Base-by-base conservation (phyloP, 2,888 invertebrate species). In the Andricus curvator region DNA sequence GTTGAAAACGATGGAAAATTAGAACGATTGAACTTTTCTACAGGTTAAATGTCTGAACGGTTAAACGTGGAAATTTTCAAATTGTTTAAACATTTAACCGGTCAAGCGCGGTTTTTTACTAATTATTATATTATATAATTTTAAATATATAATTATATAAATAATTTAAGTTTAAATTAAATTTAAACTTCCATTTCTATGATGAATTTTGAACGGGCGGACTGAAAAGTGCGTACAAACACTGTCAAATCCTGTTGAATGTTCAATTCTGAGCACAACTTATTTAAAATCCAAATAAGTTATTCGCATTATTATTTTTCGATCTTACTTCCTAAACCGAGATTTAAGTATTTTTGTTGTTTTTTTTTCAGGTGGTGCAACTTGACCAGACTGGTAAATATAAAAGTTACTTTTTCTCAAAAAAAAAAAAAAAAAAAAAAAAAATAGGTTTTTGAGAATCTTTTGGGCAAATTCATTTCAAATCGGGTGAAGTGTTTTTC, bases 291-390 rank as follows among this genome's bases (percentile, higher is more conserved):
- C 22, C 22, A 44, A 56, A 56, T 56, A 56, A 56, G n/a, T n/a
- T 56, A n/a, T 56, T 56, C 6, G 1, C n/a, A 9, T 48, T 62
- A 62, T 62, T 62, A 25, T 62, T 62, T 25, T 62, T 6, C 0
- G 25, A 25, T 44, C 2, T 13, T 6, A 13, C 4, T 48, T 17
- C 22, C 2, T 44, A 22, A 48, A 68, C n/a, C 1, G n/a, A 44
- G 6, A 44, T 25, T 48, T 70, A 20, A 70, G 9, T 13, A 9
- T 25, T 48, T 48, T 29, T 48, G 2, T 3, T 48, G 17, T 29
- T 17, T 25, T 11, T 8, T 25, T 70, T 51, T 51, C 29, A 56
- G 99, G 99, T 87, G 99, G 99, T 94, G 96, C 97, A 92, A 98
- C 99, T 91, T 99, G 96, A 96, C 84, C 68, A 22, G 17, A 56